phyloP scores from a whole-genome alignment of 2,797 vertebrate species.

The Sebastes ruberrimus region DNA sequence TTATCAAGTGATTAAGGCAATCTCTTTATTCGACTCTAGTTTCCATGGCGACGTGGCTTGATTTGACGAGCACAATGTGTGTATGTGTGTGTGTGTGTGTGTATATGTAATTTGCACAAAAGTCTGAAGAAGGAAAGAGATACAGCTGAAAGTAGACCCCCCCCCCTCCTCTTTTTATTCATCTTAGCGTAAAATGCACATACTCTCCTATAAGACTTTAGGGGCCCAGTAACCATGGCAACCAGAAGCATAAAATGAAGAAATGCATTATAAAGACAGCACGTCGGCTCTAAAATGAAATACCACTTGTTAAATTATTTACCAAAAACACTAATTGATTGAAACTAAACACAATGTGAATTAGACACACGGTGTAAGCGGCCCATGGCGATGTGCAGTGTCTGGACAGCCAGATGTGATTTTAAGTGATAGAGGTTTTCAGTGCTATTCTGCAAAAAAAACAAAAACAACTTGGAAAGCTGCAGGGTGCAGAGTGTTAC shows the following conservation, averaged over 20 bases:
- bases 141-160: constrained; percentile 37
- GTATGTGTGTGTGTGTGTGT: constrained; percentile 19
- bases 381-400: background rate
- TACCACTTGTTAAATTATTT: background rate
- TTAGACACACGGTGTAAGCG: background rate
- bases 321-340: background rate
- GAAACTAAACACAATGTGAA: constrained; percentile 12
- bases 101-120: constrained; percentile 25
- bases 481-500: constrained; percentile 37
- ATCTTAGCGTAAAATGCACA: constrained; percentile 27
- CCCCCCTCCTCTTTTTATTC: background rate
- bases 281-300: background rate
- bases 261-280: background rate
- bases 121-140: constrained; percentile 29
- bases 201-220: constrained; percentile 11
- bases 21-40: constrained; percentile 75
- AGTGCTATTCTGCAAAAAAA: constrained; percentile 19
- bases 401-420: constrained; percentile 38
- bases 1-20: constrained; percentile 77
- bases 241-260: constrained; percentile 10
- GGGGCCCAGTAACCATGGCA: constrained; percentile 49
- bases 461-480: constrained; percentile 23
- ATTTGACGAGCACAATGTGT: constrained; percentile 67
- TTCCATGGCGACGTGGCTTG: constrained; percentile 78
- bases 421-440: constrained; percentile 19